phyloP scores from a whole-genome alignment of 2,113 vertebrate species.

The Etheostoma cragini region DNA sequence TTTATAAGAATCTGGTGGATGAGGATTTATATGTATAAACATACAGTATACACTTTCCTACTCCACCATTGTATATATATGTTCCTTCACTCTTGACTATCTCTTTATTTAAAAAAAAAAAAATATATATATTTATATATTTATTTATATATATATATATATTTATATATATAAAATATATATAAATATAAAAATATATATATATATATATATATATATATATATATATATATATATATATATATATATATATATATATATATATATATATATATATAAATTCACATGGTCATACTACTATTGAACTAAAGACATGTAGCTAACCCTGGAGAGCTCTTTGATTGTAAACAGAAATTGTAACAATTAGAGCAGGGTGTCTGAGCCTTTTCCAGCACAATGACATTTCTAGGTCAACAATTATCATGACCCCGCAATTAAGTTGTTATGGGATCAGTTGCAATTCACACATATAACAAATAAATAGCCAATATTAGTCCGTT shows the following conservation, averaged over 20 bases:
- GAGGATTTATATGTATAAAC: not conserved
- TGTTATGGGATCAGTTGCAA: constrained; percentile 19
- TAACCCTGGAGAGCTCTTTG: constrained; percentile 18
- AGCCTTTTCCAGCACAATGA: constrained; percentile 21
- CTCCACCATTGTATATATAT: not conserved
- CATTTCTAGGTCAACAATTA: constrained; percentile 31
- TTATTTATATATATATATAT: too few species aligned
- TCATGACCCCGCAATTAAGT: constrained; percentile 33
- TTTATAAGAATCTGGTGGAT: not conserved
- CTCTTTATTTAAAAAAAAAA: too few species aligned
- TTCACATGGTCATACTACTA: not conserved
- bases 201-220: too few species aligned
- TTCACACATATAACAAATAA: not conserved
- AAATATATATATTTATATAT: too few species aligned
- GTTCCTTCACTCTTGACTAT: not conserved
- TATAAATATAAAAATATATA: too few species aligned
- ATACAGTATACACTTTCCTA: too few species aligned
- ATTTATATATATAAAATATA: too few species aligned
- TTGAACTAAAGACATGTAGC: not conserved
- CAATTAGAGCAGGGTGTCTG: constrained; percentile 23
- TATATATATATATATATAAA: too few species aligned
- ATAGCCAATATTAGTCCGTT: not conserved
- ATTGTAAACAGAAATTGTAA: constrained; percentile 28
- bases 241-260: too few species aligned
- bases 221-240: too few species aligned